These are phyloP conservation scores for Limonius californicus DNA, from an alignment of 1,140 invertebrate genomes.

Conservation along the genomic window DNA sequence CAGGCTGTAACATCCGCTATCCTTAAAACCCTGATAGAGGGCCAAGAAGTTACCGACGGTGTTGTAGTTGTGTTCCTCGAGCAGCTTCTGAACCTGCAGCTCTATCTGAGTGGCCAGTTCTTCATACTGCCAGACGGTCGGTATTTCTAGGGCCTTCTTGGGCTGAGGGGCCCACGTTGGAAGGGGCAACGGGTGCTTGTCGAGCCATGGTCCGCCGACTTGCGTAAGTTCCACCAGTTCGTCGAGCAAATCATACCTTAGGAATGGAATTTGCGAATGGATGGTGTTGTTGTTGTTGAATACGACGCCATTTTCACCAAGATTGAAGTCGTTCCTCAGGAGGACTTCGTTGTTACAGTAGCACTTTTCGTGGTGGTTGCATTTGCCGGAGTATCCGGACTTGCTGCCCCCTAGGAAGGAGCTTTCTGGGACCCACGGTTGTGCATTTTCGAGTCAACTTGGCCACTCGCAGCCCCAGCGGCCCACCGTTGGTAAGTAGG, in stretches of 20 bases:
- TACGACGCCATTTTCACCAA: slow-evolving; percentile 12
- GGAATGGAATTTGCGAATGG: slow-evolving; percentile 3
- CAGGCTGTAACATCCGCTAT: slow-evolving; percentile 57
- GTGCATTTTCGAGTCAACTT: slow-evolving; percentile 80
- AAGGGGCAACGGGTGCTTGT: slow-evolving; percentile 62
- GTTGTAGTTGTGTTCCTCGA: slow-evolving; percentile 79
- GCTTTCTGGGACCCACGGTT: slow-evolving; percentile 52
- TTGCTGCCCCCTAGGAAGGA: slow-evolving; percentile 41
- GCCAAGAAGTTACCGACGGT: slow-evolving; percentile 80
- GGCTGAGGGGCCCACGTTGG: slow-evolving; percentile 58
- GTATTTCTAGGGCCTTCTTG: slow-evolving; percentile 48
- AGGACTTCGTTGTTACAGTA: neutral
- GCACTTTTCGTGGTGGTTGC: slow-evolving; percentile 5
- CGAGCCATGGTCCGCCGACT: slow-evolving; percentile 54
- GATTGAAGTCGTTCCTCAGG: neutral
- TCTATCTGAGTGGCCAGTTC: slow-evolving; percentile 72
- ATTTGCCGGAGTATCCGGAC: slow-evolving; percentile 16
- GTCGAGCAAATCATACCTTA: slow-evolving; percentile 6
- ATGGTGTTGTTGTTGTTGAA: slow-evolving; percentile 22
- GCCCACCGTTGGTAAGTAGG: slow-evolving; percentile 39
- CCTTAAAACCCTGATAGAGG: slow-evolving; percentile 69
- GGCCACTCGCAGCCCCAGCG: slow-evolving; percentile 85
- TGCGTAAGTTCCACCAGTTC: slow-evolving; percentile 47
- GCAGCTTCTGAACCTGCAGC: slow-evolving; percentile 67
- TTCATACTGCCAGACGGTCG: slow-evolving; percentile 69